A percentile compares a stretch with the other conserved stretches of the same genome.
phyloP scores from a whole-genome alignment of 1,140 invertebrate species.

The Stegodyphus mimosarum region DNA sequence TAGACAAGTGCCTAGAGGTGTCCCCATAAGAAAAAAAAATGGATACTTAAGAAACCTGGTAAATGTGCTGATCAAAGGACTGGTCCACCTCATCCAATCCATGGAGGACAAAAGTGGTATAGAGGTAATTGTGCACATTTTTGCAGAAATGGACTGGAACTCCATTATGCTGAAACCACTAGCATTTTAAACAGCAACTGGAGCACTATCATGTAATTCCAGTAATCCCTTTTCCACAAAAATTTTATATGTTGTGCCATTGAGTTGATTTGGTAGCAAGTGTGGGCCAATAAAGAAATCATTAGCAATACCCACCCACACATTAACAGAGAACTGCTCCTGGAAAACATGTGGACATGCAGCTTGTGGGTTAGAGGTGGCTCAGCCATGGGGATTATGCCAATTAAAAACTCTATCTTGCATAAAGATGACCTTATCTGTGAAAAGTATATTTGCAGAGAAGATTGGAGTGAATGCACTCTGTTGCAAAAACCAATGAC shows the following conservation, averaged over 20 bases:
- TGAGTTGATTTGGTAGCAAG: slow-evolving; percentile 64
- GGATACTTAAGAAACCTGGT: not conserved
- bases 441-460: not conserved
- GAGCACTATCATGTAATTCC: not conserved
- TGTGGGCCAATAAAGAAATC: slow-evolving; percentile 66
- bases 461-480: not conserved
- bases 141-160: not conserved
- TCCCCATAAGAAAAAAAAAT: not conserved
- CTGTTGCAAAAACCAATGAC: not conserved
- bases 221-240: not conserved
- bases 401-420: not conserved
- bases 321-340: slow-evolving; percentile 63
- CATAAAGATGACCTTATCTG: slow-evolving; percentile 8
- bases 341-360: not conserved
- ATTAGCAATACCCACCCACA: slow-evolving; percentile 67
- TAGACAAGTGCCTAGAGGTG: not conserved
- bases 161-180: not conserved
- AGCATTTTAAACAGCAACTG: not conserved
- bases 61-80: not conserved
- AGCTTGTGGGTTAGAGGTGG: not conserved
- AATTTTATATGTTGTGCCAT: slow-evolving; percentile 27
- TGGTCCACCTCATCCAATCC: not conserved
- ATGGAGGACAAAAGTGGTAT: not conserved
- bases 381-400: slow-evolving; percentile 4
- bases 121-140: not conserved